A percentile compares a stretch with the other conserved stretches of the same genome.
These are phyloP conservation scores for Erebia epiphron DNA, from an alignment of 2,888 invertebrate species.

Conservation along the genomic window DNA sequence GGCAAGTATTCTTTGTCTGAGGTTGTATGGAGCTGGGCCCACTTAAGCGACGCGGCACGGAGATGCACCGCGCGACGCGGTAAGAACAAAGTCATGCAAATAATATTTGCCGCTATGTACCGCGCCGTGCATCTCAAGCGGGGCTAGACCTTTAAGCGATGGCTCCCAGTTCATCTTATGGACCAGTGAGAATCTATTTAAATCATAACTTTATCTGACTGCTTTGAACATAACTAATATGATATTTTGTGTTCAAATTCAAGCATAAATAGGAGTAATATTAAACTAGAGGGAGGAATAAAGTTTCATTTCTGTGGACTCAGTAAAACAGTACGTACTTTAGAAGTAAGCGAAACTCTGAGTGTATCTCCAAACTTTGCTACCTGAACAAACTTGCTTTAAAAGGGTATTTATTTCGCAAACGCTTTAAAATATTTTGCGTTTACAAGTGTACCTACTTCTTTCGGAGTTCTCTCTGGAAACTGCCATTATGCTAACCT, in stretches of 20 bases:
- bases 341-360: constrained; percentile 28
- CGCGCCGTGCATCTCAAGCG: too few relatives aligned
- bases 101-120: too few relatives aligned
- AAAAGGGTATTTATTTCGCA: constrained; percentile 33
- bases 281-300: constrained; percentile 14
- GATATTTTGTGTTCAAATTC: neutral
- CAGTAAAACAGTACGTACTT: constrained; percentile 35
- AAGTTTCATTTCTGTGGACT: constrained; percentile 32
- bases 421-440: constrained; percentile 24
- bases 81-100: too few relatives aligned
- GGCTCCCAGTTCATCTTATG: too few relatives aligned
- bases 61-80: too few relatives aligned
- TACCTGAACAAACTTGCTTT: constrained; percentile 36
- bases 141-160: too few relatives aligned
- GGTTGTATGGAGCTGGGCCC: too few relatives aligned
- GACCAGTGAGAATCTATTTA: too few relatives aligned
- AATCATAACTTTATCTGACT: too few relatives aligned
- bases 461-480: constrained; percentile 1
- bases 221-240: too few relatives aligned
- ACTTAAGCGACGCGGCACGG: too few relatives aligned
- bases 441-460: constrained; percentile 8
- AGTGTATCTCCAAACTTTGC: constrained; percentile 31
- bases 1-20: too few relatives aligned
- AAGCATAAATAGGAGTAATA: constrained; percentile 4
- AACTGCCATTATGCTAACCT: constrained; percentile 6